A percentile compares a stretch with the other conserved stretches of the same genome.
Conservation (phyloP, 1,140 invertebrate species). For the Tetranychus urticae region DNA sequence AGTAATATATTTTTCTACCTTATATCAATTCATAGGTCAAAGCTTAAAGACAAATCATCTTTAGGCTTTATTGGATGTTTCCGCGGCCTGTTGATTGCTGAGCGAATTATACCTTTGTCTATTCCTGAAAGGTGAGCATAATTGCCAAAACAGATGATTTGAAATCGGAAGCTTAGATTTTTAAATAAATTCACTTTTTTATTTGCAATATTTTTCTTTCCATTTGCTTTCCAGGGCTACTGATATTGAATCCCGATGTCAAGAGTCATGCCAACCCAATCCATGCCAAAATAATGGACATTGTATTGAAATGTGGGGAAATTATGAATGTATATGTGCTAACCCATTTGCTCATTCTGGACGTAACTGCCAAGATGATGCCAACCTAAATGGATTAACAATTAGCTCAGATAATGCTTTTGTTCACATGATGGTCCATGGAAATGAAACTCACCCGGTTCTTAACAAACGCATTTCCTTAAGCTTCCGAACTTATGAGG, state of each 20-base stretch:
- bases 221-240: slow-evolving; percentile 6
- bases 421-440: not conserved
- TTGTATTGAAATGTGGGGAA: slow-evolving; percentile 76
- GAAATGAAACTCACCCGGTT: slow-evolving; percentile 22
- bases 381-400: slow-evolving; percentile 2
- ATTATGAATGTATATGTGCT: slow-evolving; percentile 47
- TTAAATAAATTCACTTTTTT: slow-evolving; percentile 24
- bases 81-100: slow-evolving; percentile 66
- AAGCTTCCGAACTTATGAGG: slow-evolving; percentile 63
- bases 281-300: slow-evolving; percentile 70
- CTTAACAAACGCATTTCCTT: slow-evolving; percentile 52
- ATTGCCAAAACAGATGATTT: not conserved
- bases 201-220: not conserved
- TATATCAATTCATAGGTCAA: slow-evolving; percentile 1
- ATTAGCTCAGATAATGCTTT: not conserved
- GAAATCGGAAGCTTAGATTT: slow-evolving; percentile 34
- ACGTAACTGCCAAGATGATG: slow-evolving; percentile 40
- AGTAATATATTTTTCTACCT: slow-evolving; percentile 11
- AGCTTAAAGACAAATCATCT: slow-evolving; percentile 25
- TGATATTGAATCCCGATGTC: slow-evolving; percentile 57
- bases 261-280: slow-evolving; percentile 72
- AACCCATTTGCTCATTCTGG: slow-evolving; percentile 76
- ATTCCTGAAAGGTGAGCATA: slow-evolving; percentile 45
- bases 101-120: slow-evolving; percentile 69
- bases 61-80: slow-evolving; percentile 80